A percentile compares a stretch with the other conserved stretches of the same genome.
phyloP scores from a whole-genome alignment of 1,140 invertebrate species.

The Lysiphlebus fabarum region DNA sequence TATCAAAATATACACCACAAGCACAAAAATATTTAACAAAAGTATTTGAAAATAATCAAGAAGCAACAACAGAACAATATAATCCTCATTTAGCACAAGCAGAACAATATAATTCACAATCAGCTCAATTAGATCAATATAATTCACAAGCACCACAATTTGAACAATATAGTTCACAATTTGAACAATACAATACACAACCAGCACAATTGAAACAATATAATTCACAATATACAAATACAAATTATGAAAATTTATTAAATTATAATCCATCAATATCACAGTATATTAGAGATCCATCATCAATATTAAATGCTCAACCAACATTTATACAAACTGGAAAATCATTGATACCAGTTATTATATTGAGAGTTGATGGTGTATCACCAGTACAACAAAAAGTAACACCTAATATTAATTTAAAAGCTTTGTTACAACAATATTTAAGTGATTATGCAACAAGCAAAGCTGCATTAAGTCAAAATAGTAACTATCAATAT shows the following conservation, averaged over 20 bases:
- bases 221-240: constrained; percentile 19
- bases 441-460: constrained; percentile 48
- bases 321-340: constrained; percentile 52
- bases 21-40: constrained; percentile 36
- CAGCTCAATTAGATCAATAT: not conserved
- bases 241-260: constrained; percentile 40
- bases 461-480: constrained; percentile 30
- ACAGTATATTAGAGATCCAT: constrained; percentile 50
- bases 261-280: constrained; percentile 53
- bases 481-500: constrained; percentile 37
- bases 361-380: constrained; percentile 50
- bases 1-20: constrained; percentile 32
- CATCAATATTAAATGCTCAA: constrained; percentile 50
- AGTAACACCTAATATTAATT: constrained; percentile 41
- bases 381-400: constrained; percentile 40
- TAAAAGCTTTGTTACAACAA: constrained; percentile 48
- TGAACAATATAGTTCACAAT: constrained; percentile 7
- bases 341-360: constrained; percentile 49
- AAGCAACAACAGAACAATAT: constrained; percentile 6
- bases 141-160: not conserved
- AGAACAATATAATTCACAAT: constrained; percentile 13
- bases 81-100: constrained; percentile 12
- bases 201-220: constrained; percentile 20
- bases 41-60: constrained; percentile 25
- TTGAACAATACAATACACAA: constrained; percentile 11